Base-by-base conservation (phyloP, 35 echinoderm and acorn worm genomes). In the Amphiura filiformis region DNA sequence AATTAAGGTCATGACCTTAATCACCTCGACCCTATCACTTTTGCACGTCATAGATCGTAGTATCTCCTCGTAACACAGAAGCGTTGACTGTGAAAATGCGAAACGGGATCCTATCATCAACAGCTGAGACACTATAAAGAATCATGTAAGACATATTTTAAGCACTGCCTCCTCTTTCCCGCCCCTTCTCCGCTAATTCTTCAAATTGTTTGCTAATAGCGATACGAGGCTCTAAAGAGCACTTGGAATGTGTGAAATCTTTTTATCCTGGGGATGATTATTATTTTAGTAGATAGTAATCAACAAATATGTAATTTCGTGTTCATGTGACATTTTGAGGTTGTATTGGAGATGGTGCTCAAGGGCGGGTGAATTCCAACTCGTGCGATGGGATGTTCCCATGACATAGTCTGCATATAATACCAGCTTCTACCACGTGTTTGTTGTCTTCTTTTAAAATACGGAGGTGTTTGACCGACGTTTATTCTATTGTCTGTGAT, bases 291-390 rank as follows among this genome's bases (percentile, higher is more conserved):
- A 70, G 61, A 70, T 70, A 70, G 61, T 30, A 70, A 70, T 70
- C 61, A 70, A 70, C 61, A 70, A 70, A 70, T 70, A 70, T 70
- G 61, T 70, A 70, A 70, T 70, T 70, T 70, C 61, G 61, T 70
- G 61, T 70, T 70, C 61, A 13, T 18, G 17, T n/a, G 26, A n/a
- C 26, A 70, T 70, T 70, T 70, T 18, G 61, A 70, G 61, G 61
- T 70, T 70, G 4, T 13, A 3, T 5, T 26, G 9, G 28, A 15
- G 4, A 23, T 70, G 26, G 61, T 30, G 61, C 61, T 70, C 17
- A 13, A n/a, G 61, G 61, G 7, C 26, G 7, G 28, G 4, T 18
- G 28, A 5, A 70, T 70, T 26, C 61, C 61, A 70, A 11, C 44
- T n/a, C 9, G 61, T 70, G 3, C 17, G 26, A n/a, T n/a, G n/a